These are phyloP conservation scores for Oryzias dopingdopingensis DNA, from an alignment of 2,797 vertebrate genomes.

Conservation along the genomic window DNA sequence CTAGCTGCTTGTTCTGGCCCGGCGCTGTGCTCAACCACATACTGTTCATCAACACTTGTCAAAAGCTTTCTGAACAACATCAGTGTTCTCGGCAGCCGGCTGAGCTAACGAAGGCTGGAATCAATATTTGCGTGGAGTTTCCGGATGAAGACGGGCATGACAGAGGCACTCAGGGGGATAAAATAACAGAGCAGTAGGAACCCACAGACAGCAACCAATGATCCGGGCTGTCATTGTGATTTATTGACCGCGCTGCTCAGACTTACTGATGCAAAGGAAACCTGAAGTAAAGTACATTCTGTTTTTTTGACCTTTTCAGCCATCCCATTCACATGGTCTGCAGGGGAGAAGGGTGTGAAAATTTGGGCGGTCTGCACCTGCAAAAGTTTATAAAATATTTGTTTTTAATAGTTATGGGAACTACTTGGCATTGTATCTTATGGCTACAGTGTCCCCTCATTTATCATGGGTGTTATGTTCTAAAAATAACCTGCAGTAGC, in stretches of 20 bases:
- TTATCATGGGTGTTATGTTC: no score
- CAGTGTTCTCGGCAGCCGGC: slow-evolving; percentile 43
- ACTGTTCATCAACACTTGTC: slow-evolving; percentile 33
- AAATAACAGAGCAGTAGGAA: slow-evolving; percentile 49
- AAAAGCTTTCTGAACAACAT: slow-evolving; percentile 38
- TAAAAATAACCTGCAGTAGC: no score
- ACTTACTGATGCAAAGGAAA: slow-evolving; percentile 36
- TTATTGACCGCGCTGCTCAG: slow-evolving; percentile 45
- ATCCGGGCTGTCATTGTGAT: slow-evolving; percentile 55
- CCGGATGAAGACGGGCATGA: slow-evolving; percentile 57
- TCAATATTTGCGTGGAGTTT: slow-evolving; percentile 61
- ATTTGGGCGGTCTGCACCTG: slow-evolving; percentile 23
- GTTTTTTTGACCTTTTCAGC: slow-evolving; percentile 58
- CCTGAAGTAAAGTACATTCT: slow-evolving; percentile 37
- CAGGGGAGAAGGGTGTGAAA: slow-evolving; percentile 29
- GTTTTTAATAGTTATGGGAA: background rate
- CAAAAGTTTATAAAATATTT: background rate
- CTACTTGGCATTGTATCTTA: background rate
- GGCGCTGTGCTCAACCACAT: slow-evolving; percentile 1
- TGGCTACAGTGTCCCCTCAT: background rate
- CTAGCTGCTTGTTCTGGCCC: background rate
- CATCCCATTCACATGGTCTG: slow-evolving; percentile 34
- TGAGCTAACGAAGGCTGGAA: slow-evolving; percentile 51
- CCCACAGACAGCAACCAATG: slow-evolving; percentile 41
- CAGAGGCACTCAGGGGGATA: slow-evolving; percentile 39